A percentile compares a stretch with the other conserved stretches of the same genome.
These are phyloP conservation scores for Pluvianellus socialis DNA, from an alignment of 2,113 vertebrate species.

Conservation along the genomic window DNA sequence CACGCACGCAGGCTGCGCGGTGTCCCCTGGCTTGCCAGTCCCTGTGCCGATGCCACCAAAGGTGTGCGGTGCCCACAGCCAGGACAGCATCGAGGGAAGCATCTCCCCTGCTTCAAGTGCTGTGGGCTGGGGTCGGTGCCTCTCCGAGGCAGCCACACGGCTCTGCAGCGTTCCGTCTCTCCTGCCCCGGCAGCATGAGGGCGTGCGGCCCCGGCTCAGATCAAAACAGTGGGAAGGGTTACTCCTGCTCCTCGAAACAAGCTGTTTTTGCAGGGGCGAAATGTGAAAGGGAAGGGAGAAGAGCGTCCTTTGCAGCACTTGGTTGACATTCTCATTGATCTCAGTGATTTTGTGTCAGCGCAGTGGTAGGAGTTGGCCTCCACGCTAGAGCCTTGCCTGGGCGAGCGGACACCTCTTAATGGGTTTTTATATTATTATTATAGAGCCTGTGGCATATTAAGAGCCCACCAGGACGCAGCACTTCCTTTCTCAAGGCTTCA, in stretches of 20 bases:
- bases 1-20: too few relatives aligned
- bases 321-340: neutral
- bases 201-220: neutral
- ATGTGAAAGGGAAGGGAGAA: neutral
- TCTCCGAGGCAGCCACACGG: neutral
- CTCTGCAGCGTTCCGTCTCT: neutral
- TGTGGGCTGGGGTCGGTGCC: fast-evolving
- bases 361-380: neutral
- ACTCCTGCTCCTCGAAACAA: neutral
- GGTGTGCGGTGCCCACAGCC: neutral
- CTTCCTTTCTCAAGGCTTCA: neutral
- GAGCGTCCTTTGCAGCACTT: neutral
- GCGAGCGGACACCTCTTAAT: neutral
- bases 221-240: neutral
- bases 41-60: fast-evolving
- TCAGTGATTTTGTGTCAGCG: constrained; percentile 35
- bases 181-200: neutral
- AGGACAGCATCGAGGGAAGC: neutral
- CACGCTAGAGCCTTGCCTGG: fast-evolving
- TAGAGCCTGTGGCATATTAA: neutral
- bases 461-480: neutral
- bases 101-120: neutral
- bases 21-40: neutral
- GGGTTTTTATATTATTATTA: neutral
- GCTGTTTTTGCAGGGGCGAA: neutral